Evolutionary conservation across 1,140 invertebrate genomes (phyloP).

Genomic region (Coptotermes formosanus): DNA sequence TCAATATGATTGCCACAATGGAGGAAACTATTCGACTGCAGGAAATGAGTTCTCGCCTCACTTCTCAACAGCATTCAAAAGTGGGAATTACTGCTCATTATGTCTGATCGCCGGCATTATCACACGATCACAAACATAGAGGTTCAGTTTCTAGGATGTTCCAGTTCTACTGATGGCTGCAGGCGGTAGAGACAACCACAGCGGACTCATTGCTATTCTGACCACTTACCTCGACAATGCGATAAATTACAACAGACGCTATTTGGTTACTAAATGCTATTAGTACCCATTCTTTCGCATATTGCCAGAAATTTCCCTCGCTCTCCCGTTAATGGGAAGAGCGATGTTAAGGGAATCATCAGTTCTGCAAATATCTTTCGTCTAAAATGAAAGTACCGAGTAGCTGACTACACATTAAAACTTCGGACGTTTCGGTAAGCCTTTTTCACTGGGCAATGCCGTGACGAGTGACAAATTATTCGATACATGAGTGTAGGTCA

Average conservation of each 20-base stretch:
- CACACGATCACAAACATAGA: not conserved
- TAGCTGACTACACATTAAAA: too few relatives aligned
- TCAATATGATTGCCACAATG: not conserved
- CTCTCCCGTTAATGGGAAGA: not conserved
- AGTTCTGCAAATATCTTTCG: too few relatives aligned
- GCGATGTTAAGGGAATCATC: too few relatives aligned
- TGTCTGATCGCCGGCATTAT: not conserved
- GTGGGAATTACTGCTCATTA: not conserved
- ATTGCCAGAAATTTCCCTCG: not conserved
- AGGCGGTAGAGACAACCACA: not conserved
- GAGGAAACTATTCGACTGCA: not conserved
- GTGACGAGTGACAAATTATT: too few relatives aligned
- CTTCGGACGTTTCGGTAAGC: too few relatives aligned
- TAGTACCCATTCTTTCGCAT: not conserved
- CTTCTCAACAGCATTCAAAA: not conserved
- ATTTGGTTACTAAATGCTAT: not conserved
- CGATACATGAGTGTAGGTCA: too few relatives aligned
- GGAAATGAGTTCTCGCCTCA: not conserved
- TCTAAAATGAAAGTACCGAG: too few relatives aligned
- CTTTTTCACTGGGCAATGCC: too few relatives aligned
- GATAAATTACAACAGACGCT: slow-evolving; percentile 1
- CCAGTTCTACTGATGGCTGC: not conserved
- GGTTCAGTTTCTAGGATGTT: not conserved
- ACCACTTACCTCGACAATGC: not conserved
- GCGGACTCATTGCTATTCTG: not conserved